Base-by-base conservation (phyloP, 37 sponge, comb jelly and placozoan species). In the Geodia barretti region DNA sequence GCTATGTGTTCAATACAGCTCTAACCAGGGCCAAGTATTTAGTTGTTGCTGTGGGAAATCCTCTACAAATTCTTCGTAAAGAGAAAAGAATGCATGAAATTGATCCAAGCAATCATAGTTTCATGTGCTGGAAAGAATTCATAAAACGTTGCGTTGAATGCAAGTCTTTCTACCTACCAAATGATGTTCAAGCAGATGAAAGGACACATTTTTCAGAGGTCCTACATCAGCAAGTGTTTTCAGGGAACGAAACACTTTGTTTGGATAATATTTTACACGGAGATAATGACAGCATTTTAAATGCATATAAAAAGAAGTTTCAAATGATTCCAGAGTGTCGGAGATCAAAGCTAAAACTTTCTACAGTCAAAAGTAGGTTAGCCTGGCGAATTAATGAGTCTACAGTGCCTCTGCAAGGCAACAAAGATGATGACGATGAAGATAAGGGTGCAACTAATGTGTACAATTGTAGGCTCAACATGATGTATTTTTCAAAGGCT, bases 1-100 rank as follows among this genome's bases (percentile, higher is more conserved):
- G 68, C 26, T 85, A 85, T 69, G 85, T 85, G 20, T 85, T 85
- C 32, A 85, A 85, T 36, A 77, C 85, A 36, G 78, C 64, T 7
- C 8, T 85, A 3, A 85, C 85, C 19, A 36, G 85, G 3, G 78
- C 85, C n/a, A 35, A 69, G 26, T 85, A 76, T 28, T 70, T 85
- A 32, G 85, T 85, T 11, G 85, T 85, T 0, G 63, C 69, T 70
- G 64, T 42, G 35, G 85, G 85, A 3, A 85, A 85, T 32, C 85
- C 85, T 14, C 77, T 85, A 32, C 78, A 41, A 0, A 62, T 85
- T 29, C 35, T 85, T 62, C 61, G 54, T 1, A 85, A 65, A n/a
- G 78, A 85, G 35, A 23, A 41, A 23, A 34, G 24, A 0, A 68
- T 67, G 54, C 9, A 8, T 14, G n/a, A 76, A 58, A 42, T 14